Evolutionary conservation across 2,888 invertebrate genomes (phyloP).

Genomic region (Eumerus sabulonum): DNA sequence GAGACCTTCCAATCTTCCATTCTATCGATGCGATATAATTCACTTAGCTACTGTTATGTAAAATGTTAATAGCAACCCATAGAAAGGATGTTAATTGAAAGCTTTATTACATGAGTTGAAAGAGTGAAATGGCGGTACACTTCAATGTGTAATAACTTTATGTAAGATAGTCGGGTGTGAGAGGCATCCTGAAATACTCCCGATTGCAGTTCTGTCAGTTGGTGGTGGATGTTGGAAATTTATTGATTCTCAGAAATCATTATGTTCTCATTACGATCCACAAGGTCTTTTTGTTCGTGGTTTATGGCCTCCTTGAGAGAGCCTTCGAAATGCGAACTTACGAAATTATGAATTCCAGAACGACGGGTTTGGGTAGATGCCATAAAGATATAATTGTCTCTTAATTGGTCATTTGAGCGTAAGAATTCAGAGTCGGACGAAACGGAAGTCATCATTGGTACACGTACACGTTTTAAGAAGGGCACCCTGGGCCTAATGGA

Average conservation of each 20-base stretch:
- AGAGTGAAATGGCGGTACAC: constrained; percentile 16
- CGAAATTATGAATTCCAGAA: no score
- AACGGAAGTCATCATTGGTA: no score
- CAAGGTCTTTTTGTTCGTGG: neutral
- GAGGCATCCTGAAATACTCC: no score
- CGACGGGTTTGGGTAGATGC: no score
- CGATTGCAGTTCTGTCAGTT: no score
- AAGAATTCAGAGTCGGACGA: no score
- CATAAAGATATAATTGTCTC: no score
- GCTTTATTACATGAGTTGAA: constrained; percentile 14
- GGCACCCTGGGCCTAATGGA: neutral
- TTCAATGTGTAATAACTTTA: no score
- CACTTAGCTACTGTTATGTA: constrained; percentile 10
- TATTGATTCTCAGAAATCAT: constrained; percentile 45
- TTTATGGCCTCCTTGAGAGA: neutral
- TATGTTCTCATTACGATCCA: constrained; percentile 35
- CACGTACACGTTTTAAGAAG: no score
- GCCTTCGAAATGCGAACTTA: no score
- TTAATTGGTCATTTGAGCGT: no score
- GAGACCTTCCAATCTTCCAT: neutral
- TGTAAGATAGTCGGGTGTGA: constrained; percentile 5
- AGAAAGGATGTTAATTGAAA: constrained; percentile 37
- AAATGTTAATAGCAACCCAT: constrained; percentile 35
- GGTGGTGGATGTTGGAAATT: constrained; percentile 10
- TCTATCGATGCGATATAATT: constrained; percentile 10